Conservation (phyloP, 35 echinoderm and acorn worm genomes). For the Holothuria glaberrima region DNA sequence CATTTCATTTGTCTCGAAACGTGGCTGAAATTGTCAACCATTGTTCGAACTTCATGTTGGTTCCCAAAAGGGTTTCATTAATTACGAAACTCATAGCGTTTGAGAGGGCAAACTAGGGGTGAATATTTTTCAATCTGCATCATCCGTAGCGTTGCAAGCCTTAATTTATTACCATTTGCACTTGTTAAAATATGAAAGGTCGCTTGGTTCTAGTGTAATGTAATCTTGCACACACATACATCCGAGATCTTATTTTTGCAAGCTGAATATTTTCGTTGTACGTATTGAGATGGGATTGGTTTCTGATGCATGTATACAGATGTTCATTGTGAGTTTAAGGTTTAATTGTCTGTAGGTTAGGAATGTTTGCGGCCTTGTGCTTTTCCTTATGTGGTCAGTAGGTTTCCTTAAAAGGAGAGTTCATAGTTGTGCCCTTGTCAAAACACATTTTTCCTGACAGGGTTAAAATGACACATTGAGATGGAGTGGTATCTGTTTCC, state of each 20-base stretch:
- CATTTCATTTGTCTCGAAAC: background rate
- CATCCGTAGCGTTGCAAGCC: conserved; percentile 53
- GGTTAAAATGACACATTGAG: background rate
- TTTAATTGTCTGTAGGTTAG: conserved; percentile 51
- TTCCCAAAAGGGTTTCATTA: conserved; percentile 51
- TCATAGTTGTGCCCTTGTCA: conserved; percentile 36
- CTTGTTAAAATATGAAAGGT: conserved; percentile 66
- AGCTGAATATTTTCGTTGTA: conserved; percentile 49
- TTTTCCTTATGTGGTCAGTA: conserved; percentile 53
- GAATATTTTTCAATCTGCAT: conserved; percentile 53
- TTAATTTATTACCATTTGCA: conserved; percentile 65
- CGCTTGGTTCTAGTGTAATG: conserved; percentile 54
- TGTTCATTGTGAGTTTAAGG: conserved; percentile 35
- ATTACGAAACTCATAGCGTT: conserved; percentile 25
- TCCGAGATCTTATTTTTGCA: conserved; percentile 54
- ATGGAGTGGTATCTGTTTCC: too few relatives aligned
- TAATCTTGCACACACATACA: conserved; percentile 50
- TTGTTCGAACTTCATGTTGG: conserved; percentile 9
- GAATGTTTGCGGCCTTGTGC: conserved; percentile 59
- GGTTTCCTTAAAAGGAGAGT: conserved; percentile 36
- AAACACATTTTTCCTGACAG: conserved; percentile 25
- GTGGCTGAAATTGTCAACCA: conserved; percentile 29
- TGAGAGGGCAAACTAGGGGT: conserved; percentile 44
- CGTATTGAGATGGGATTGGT: conserved; percentile 28
- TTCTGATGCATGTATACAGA: conserved; percentile 30